Evolutionary conservation across 2,113 vertebrate species (phyloP).

Genomic region (Semnornis frantzii): DNA sequence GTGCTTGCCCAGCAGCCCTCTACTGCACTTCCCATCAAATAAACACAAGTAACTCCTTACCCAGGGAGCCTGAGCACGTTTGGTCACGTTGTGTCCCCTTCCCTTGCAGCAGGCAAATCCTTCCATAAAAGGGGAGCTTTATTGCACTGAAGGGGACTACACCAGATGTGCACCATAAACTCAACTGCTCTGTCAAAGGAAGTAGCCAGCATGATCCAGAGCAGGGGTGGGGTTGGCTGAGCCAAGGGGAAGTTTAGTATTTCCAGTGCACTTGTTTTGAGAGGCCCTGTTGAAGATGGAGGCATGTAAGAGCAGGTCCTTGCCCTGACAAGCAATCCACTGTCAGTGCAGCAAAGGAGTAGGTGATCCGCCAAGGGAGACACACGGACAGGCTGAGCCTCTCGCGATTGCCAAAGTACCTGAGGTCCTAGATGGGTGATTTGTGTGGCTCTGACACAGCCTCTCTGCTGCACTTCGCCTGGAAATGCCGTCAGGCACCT

Average conservation of each 20-base stretch:
- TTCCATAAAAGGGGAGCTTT: conserved; percentile 57
- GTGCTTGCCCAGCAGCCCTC: conserved; percentile 51
- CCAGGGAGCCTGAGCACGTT: conserved; percentile 22
- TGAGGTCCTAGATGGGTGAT: neutral
- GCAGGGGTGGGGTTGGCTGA: neutral
- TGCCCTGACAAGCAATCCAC: neutral
- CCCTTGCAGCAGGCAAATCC: conserved; percentile 21
- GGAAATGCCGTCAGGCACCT: neutral
- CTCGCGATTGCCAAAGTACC: accelerated
- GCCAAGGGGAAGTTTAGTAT: neutral
- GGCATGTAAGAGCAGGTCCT: neutral
- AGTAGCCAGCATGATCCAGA: neutral
- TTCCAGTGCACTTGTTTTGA: conserved; percentile 5
- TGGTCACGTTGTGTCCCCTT: conserved; percentile 17
- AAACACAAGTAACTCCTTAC: conserved; percentile 52
- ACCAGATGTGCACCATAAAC: conserved; percentile 45
- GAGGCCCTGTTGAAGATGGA: neutral
- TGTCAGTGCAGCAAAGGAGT: accelerated
- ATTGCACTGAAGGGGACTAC: conserved; percentile 29
- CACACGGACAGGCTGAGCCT: neutral
- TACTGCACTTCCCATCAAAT: conserved; percentile 60
- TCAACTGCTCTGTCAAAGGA: conserved; percentile 1
- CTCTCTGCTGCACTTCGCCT: neutral
- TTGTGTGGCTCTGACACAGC: neutral
- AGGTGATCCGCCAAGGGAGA: accelerated